Conservation (phyloP, 2,888 invertebrate genomes). For the Polydrusus pterygomalis region DNA sequence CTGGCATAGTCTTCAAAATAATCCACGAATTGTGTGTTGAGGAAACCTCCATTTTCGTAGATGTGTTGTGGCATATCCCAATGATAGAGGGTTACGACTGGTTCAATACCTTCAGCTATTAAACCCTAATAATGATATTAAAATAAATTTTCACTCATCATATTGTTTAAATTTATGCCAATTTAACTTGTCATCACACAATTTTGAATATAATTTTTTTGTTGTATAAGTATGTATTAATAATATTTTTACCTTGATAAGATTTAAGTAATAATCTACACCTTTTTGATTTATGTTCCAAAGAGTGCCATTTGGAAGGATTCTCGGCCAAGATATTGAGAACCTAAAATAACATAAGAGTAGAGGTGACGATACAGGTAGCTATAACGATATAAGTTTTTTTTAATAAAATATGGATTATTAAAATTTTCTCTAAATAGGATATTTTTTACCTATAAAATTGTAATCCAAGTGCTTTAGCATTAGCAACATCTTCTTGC, state of each 20-base stretch:
- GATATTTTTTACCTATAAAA: constrained; percentile 73
- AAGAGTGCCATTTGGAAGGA: constrained; percentile 32
- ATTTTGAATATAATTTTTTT: no score
- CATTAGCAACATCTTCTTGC: constrained; percentile 75
- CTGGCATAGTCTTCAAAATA: constrained; percentile 77
- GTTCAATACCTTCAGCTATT: constrained; percentile 70
- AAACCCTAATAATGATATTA: constrained; percentile 18
- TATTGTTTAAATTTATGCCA: no score
- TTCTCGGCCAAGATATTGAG: constrained; percentile 36
- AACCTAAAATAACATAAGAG: constrained; percentile 55
- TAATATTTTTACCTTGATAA: constrained; percentile 73
- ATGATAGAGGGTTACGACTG: constrained; percentile 78
- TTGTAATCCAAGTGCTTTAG: constrained; percentile 74
- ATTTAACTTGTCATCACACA: no score
- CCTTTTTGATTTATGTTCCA: constrained; percentile 24
- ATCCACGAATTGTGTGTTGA: constrained; percentile 76
- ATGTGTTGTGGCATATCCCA: constrained; percentile 78
- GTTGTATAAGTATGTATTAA: no score
- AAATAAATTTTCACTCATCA: no score
- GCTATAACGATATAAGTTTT: no score
- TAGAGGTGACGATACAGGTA: no score
- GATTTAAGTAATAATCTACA: constrained; percentile 33
- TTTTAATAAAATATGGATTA: no score
- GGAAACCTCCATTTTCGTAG: constrained; percentile 72
- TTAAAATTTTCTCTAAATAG: no score